phyloP scores from a whole-genome alignment of 2,113 vertebrate genomes.

The Asarcornis scutulata region DNA sequence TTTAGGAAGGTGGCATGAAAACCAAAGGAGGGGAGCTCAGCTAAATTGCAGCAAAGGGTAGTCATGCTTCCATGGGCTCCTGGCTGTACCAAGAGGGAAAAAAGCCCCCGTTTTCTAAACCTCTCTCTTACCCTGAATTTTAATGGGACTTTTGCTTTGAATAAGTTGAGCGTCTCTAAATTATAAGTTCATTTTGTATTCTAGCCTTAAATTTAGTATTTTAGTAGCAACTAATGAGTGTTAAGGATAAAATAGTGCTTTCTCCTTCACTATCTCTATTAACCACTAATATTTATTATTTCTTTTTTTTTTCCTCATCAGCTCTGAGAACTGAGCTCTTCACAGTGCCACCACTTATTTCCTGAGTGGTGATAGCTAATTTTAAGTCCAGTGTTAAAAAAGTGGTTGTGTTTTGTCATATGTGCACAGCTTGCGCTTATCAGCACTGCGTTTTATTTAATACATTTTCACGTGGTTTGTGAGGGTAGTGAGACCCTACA shows the following conservation, averaged over 20 bases:
- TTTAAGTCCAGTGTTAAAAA: background rate
- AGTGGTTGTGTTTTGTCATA: background rate
- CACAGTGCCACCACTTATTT: background rate
- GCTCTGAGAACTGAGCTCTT: background rate
- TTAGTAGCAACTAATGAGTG: background rate
- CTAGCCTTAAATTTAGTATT: background rate
- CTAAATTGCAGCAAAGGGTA: background rate
- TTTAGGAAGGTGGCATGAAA: background rate
- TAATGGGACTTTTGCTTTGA: background rate
- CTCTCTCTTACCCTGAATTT: background rate
- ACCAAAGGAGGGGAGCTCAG: background rate
- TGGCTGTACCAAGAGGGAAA: background rate
- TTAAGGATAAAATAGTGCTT: background rate
- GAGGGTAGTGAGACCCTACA: background rate
- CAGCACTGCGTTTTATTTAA: background rate
- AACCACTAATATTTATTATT: background rate
- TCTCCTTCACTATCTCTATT: background rate
- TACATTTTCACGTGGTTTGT: background rate
- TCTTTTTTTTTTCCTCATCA: background rate
- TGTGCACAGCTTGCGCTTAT: background rate
- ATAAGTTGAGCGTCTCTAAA: background rate
- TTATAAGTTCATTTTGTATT: background rate
- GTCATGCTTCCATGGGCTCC: background rate
- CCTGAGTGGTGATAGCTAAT: background rate
- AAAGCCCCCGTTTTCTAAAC: accelerated